Conservation (phyloP, 2,888 invertebrate genomes). For the Ochropleura leucogaster region DNA sequence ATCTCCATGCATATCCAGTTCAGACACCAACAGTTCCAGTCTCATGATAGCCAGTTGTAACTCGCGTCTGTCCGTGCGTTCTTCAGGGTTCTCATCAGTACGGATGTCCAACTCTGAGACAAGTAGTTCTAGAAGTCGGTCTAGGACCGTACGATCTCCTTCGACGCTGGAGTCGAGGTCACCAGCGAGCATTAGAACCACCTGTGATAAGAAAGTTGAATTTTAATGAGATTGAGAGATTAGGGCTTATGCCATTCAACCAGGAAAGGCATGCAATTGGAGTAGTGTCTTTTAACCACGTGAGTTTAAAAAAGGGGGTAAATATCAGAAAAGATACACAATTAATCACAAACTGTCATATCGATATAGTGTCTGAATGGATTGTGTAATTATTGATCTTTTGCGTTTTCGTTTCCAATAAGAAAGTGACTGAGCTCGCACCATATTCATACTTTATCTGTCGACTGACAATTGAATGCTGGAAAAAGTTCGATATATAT, state of each 20-base stretch:
- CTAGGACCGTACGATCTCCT: slow-evolving; percentile 94
- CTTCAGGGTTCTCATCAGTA: slow-evolving; percentile 84
- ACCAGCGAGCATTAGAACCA: slow-evolving; percentile 96
- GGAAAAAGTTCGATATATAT: too few species aligned
- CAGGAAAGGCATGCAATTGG: not conserved
- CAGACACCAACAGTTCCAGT: slow-evolving; percentile 93
- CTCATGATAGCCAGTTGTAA: slow-evolving; percentile 97
- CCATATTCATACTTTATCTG: too few species aligned
- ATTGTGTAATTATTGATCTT: not conserved
- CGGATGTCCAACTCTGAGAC: slow-evolving; percentile 93
- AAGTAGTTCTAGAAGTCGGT: slow-evolving; percentile 93
- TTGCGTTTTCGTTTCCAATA: too few species aligned
- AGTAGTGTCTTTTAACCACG: too few species aligned
- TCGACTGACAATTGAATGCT: too few species aligned
- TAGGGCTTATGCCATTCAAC: not conserved
- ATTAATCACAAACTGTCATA: too few species aligned
- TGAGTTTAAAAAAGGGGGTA: too few species aligned
- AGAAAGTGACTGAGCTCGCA: too few species aligned
- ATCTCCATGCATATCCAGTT: slow-evolving; percentile 92
- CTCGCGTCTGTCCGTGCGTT: slow-evolving; percentile 94
- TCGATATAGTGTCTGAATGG: not conserved
- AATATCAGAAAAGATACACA: too few species aligned
- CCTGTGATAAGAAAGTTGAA: slow-evolving; percentile 81
- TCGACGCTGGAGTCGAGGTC: slow-evolving; percentile 97
- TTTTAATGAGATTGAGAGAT: not conserved